Base-by-base conservation (phyloP, 2,888 invertebrate genomes). In the Automeris io region DNA sequence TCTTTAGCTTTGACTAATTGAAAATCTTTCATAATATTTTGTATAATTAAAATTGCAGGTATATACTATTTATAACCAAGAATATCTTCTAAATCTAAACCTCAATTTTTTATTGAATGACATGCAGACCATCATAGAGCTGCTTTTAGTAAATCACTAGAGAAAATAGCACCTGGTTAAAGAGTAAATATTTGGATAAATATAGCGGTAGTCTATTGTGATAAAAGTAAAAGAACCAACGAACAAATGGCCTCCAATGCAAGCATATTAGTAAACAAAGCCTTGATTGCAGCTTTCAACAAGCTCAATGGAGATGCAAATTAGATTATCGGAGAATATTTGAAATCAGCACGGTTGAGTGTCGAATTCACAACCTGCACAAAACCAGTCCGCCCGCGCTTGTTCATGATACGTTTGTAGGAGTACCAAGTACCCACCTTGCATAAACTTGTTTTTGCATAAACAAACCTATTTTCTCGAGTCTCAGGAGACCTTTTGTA, bases 301-400 rank as follows among this genome's bases (percentile, higher is more conserved):
- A 18, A 12, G 18, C 12, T 35, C 25, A 35, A 18, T 25, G 25
- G 12, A 36, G 26, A 29, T 19, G 13, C n/a, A 29, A 36, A 18
- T 21, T n/a, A n/a, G 18, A 18, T 31, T 22, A 37, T 21, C 32
- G 33, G 18, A 26, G 22, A 22, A 12, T 33, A 12, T 11, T 37
- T 33, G 37, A 25, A 33, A 37, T 33, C 25, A 24, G 33, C 33
- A 39, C 21, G 33, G 22, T 9, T 18, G 18, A 36, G 41, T 42
- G 38, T 51, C 44, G 39, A 43, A 47, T 47, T 42, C 36, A 35
- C 45, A 47, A 45, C 45, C 41, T 46, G 54, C 26, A 33, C 37
- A 34, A 37, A 45, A 51, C 50, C 45, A 45, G 52, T 52, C 45
- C 42, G 41, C 52, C 54, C 41, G 52, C 53, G 34, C 31, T 18